Base-by-base conservation (phyloP, 2,888 invertebrate genomes). In the Minunthozetes semirufus region DNA sequence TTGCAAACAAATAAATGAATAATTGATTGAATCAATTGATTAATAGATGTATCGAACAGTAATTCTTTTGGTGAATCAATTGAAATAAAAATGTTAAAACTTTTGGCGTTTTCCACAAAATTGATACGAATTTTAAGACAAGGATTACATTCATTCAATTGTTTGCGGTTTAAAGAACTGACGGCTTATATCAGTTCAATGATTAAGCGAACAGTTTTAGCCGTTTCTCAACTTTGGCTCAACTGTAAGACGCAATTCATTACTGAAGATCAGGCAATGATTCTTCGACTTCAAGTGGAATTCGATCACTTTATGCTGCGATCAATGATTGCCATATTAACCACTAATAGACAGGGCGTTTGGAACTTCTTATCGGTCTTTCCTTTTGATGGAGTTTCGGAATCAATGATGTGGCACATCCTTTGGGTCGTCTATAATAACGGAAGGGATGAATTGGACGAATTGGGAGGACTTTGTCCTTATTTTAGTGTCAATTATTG, bases 391-490 rank as follows among this genome's bases (percentile, higher is more conserved):
- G 77, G 76, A 2, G 75, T 77, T 6, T 72, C 75, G 5, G 76
- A 77, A 27, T 59, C 77, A 46, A 77, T 77, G 77, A 70, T 77
- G 71, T 77, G 77, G 77, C 76, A 77, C 33, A 76, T 77, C 56
- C 27, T 77, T 1, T 77, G 77, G 77, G 76, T 76, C n/a, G 72
- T 77, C 13, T 75, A 77, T 53, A 74, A 77, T 59, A 77, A 77
- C 59, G 76, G 77, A 22, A 72, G 75, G 38, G 77, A 76, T 50
- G 68, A 74, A 33, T 74, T 72, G 33, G 74, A 72, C 38, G 76
- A 74, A 38, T 63, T 76, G 17, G 63, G 72, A 46, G 76, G 75
- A n/a, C 50, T 75, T 15, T 77, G 76, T 74, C 73, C 74, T 15
- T 77, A 77, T 29, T 72, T 74, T 25, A 72, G 68, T 50, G 76